Evolutionary conservation across 2,113 vertebrate genomes (phyloP).

Genomic region (Podocnemis expansa): DNA sequence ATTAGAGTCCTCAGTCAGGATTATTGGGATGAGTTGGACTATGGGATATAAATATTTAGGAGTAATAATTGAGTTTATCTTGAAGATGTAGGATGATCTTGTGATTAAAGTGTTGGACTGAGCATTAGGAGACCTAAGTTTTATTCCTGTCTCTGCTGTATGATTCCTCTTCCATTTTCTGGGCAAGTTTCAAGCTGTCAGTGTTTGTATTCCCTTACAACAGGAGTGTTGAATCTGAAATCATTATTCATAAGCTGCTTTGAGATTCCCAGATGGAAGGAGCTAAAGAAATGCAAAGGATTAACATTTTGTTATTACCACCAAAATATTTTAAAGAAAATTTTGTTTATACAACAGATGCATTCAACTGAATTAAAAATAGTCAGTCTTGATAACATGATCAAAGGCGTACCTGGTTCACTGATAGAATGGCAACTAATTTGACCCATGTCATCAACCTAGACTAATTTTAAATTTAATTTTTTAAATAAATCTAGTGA

Average conservation of each 20-base stretch:
- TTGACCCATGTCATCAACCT: background rate
- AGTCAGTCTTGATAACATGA: background rate
- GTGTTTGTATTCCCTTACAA: background rate
- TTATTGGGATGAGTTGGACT: background rate
- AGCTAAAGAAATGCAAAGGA: background rate
- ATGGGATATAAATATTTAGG: background rate
- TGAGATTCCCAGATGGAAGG: background rate
- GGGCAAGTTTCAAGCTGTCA: background rate
- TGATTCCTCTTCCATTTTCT: background rate
- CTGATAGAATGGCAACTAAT: background rate
- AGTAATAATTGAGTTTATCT: background rate
- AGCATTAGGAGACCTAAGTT: background rate
- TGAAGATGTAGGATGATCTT: background rate
- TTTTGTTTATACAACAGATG: background rate
- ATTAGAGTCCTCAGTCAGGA: background rate
- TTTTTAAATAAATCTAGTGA: constrained; percentile 83
- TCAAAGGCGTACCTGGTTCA: background rate
- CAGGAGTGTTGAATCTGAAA: background rate
- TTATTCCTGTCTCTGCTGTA: background rate
- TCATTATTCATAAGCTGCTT: accelerated
- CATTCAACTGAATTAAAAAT: background rate
- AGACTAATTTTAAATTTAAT: constrained; percentile 37
- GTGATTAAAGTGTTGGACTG: background rate
- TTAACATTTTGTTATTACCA: background rate
- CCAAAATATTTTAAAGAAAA: background rate